Evolutionary conservation across 1,140 invertebrate genomes (phyloP).

Genomic region (Aphaenogaster ashmeadi): DNA sequence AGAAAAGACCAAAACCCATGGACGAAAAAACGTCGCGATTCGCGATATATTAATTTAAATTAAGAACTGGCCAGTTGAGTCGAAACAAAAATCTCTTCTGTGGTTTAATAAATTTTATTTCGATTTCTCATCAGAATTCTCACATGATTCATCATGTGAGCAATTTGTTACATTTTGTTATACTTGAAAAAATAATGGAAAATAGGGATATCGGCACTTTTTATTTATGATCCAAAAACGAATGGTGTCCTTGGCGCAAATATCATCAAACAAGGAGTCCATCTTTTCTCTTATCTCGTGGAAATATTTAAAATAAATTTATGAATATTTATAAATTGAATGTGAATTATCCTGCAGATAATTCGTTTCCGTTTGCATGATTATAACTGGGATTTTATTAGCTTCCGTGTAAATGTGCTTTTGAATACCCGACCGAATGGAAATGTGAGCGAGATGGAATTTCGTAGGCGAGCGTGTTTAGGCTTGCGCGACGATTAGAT

Average conservation of each 20-base stretch:
- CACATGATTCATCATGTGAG: not conserved
- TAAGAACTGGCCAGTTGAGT: too few species aligned
- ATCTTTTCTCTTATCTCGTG: not conserved
- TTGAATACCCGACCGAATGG: not conserved
- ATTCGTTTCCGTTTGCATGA: not conserved
- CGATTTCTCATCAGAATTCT: not conserved
- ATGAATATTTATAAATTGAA: conserved; percentile 15
- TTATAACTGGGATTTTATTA: not conserved
- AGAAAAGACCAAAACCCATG: too few species aligned
- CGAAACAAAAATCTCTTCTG: too few species aligned
- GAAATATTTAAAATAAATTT: not conserved
- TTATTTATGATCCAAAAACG: not conserved
- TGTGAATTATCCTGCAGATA: not conserved
- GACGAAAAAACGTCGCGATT: too few species aligned
- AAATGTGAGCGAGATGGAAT: conserved; percentile 31
- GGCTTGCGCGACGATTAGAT: conserved; percentile 31
- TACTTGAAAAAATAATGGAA: not conserved
- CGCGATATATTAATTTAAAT: too few species aligned
- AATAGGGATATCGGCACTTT: not conserved
- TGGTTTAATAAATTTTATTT: conserved; percentile 2
- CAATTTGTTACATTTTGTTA: not conserved
- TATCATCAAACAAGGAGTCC: not conserved
- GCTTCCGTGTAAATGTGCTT: not conserved
- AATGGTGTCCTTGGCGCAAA: not conserved
- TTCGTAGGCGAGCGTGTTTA: conserved; percentile 22